Evolutionary conservation across 2,888 invertebrate species (phyloP), one percentile per base, ranked within the genome.

Genomic region (Globia sparganii): DNA sequence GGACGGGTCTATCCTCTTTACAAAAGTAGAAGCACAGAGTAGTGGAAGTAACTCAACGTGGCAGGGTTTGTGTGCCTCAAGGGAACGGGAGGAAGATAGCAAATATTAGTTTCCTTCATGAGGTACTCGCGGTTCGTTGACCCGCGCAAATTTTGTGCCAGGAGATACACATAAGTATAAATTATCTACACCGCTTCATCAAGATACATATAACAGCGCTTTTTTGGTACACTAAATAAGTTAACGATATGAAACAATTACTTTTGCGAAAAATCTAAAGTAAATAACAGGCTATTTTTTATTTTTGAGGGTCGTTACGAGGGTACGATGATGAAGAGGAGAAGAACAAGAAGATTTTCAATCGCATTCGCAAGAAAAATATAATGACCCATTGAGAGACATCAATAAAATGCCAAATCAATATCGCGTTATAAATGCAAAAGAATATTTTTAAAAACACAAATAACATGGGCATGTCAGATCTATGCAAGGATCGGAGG

Each of bases 61-160:
- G 94, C 94, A 93, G 91, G 91, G 91, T 92, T 91, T 90, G 89
- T 90, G 91, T 91, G 93, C 93, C 95, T 93, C 90, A 88, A 94
- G 95, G 93, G 95, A 94, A 92, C 92, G 92, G 92, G 91, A 93
- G 93, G 93, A 94, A 93, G 93, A 93, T 93, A 90, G 94, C 93
- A 95, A 96, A 96, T 96, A 96, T 95, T 95, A 94, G 94, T 94
- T 94, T 93, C 92, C 93, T 94, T 93, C 92, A 91, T 91, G 91
- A 93, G 92, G 91, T 91, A 92, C 92, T 92, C 91, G 88, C 93
- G 92, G 96, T 94, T 95, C 96, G 92, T 93, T 94, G 96, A 96
- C 95, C 95, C 92, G 93, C 85, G 91, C 91, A 91, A 94, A 94
- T 94, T 95, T 95, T 92, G 91, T 93, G 91, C 87, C 91, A 90